Percentiles rank a stretch among this genome's conserved stretches.
phyloP scores from a whole-genome alignment of 1,140 invertebrate species.

The Apis laboriosa region DNA sequence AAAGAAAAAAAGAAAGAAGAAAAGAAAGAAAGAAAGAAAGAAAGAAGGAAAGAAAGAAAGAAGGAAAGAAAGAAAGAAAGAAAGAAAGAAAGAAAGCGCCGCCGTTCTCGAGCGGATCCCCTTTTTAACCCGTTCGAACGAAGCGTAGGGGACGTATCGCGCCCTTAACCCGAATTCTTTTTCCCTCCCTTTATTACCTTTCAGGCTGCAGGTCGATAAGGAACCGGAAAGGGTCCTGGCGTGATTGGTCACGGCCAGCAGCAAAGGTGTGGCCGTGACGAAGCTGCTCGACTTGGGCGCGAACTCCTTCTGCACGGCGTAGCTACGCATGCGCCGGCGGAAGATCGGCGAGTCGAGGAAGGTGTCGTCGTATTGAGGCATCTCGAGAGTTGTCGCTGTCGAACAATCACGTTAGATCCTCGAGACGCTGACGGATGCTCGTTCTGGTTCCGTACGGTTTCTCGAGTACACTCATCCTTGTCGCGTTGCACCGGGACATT shows the following conservation, averaged over 20 bases:
- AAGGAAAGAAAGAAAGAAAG: too few relatives aligned
- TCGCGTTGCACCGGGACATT: neutral
- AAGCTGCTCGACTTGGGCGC: conserved; percentile 76
- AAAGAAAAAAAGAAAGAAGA: too few relatives aligned
- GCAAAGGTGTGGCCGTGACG: conserved; percentile 74
- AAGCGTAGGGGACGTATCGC: neutral
- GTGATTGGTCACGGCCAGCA: conserved; percentile 76
- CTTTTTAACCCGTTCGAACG: conserved; percentile 13
- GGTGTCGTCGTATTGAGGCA: conserved; percentile 79
- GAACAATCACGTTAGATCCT: neutral
- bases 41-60: too few relatives aligned
- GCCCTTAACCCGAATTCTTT: conserved; percentile 57
- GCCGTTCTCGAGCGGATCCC: neutral
- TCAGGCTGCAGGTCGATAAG: conserved; percentile 72
- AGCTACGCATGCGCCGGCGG: conserved; percentile 78
- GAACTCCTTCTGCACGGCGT: conserved; percentile 76
- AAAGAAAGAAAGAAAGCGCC: neutral
- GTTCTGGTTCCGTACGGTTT: neutral
- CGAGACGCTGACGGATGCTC: neutral
- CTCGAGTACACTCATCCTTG: neutral
- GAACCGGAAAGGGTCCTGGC: conserved; percentile 73
- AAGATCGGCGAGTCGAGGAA: conserved; percentile 78
- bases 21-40: too few relatives aligned
- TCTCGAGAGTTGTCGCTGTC: conserved; percentile 50
- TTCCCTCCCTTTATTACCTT: conserved; percentile 70